Base-by-base conservation (phyloP, 2,888 invertebrate genomes). In the Cinara cedri region DNA sequence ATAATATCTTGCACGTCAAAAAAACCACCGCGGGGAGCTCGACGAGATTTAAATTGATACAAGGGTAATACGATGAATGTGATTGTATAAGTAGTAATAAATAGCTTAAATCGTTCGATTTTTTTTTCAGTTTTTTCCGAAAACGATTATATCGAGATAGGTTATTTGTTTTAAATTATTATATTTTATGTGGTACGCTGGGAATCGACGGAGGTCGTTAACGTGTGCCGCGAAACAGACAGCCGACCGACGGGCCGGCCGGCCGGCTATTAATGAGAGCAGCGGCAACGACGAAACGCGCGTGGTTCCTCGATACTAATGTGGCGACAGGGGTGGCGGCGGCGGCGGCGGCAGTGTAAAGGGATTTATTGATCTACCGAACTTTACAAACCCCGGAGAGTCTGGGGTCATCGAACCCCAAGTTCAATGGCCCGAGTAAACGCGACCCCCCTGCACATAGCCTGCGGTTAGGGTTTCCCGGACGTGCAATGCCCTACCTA, bases 351-450 rank as follows among this genome's bases (percentile, higher is more conserved):
- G 19, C 42, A 54, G 42, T 42, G 16, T 46, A 49, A 76, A 21
- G 76, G 68, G 68, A 68, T 68, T 78, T 78, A 78, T 78, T 78
- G 76, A 78, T 78, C 76, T 68, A 26, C 68, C 55, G 3, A 54
- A 55, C 44, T 34, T 14, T 51, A 57, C 76, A n/a, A 75, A 75
- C 49, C 57, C 76, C 34, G 57, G 68, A 78, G 76, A 78, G 76
- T 78, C 76, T 68, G 76, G 68, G 76, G 76, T 78, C 76, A 57
- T 78, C 68, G 76, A 68, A 65, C 74, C 63, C 34, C 34, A 11
- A 11, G 70, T 70, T 54, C 70, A 70, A 70, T n/a, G 54, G 21
- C 70, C 70, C 63, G 63, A 34, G 3, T n/a, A 19, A 42, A 63
- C 34, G 34, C 34, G 34, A 34, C 34, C 34, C 34, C 34, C 34